A percentile compares a stretch with the other conserved stretches of the same genome.
phyloP scores from a whole-genome alignment of 2,888 invertebrate genomes.

The Petrolisthes cinctipes region DNA sequence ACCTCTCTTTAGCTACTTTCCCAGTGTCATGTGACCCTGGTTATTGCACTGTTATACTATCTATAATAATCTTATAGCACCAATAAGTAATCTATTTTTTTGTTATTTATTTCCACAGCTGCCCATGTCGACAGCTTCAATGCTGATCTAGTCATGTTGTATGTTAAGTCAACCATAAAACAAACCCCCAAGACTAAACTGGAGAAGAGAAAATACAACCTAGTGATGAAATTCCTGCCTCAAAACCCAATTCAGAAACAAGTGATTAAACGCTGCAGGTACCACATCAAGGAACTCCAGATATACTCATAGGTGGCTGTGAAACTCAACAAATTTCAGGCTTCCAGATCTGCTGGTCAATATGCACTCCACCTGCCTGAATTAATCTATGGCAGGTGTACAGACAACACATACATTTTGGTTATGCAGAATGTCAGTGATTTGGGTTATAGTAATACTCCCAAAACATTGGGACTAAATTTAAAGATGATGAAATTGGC shows the following conservation, averaged over 20 bases:
- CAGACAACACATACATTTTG: slow-evolving; percentile 58
- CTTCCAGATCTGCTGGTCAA: slow-evolving; percentile 42
- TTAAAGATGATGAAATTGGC: slow-evolving; percentile 56
- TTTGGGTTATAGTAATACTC: slow-evolving; percentile 56
- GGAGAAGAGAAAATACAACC: slow-evolving; percentile 53
- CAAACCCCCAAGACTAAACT: neutral
- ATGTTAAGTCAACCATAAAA: slow-evolving; percentile 45
- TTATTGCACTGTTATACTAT: neutral
- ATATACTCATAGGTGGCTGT: slow-evolving; percentile 61
- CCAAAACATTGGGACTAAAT: slow-evolving; percentile 52
- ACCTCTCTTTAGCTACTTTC: no score
- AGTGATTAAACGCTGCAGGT: slow-evolving; percentile 43
- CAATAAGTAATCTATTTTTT: neutral
- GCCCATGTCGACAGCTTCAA: slow-evolving; percentile 65
- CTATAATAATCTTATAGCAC: no score
- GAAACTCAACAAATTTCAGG: slow-evolving; percentile 57
- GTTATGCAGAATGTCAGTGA: slow-evolving; percentile 63
- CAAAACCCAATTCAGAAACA: slow-evolving; percentile 52
- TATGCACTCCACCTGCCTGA: slow-evolving; percentile 52
- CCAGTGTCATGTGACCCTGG: neutral
- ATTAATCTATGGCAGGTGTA: slow-evolving; percentile 62
- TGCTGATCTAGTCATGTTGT: slow-evolving; percentile 59
- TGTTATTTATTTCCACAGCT: slow-evolving; percentile 42
- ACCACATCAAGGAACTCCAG: slow-evolving; percentile 56
- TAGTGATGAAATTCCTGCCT: slow-evolving; percentile 59